Evolutionary conservation across 2,113 vertebrate species (phyloP).

Genomic region (Tamias sibiricus): DNA sequence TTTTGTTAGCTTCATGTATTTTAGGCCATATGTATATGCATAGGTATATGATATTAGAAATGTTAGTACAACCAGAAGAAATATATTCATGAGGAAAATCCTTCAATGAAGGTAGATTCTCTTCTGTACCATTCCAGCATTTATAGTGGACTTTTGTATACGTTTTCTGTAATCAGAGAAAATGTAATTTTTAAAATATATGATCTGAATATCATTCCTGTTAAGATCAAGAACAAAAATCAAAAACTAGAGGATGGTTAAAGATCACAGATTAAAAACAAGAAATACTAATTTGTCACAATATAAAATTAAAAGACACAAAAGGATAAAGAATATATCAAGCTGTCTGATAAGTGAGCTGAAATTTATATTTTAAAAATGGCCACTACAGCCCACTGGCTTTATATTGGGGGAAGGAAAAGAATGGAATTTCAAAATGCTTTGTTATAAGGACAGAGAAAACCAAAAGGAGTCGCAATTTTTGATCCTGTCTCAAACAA

Average conservation of each 20-base stretch:
- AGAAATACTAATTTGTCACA: not conserved
- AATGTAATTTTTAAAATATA: not conserved
- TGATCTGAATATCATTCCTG: not conserved
- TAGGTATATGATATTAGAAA: slow-evolving; percentile 3
- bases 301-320: not conserved
- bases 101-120: not conserved
- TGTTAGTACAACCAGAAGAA: not conserved
- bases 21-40: not conserved
- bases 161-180: not conserved
- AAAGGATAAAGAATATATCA: not conserved
- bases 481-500: not conserved
- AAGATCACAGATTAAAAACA: not conserved
- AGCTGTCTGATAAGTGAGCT: not conserved
- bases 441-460: not conserved
- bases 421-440: not conserved
- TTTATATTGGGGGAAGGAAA: not conserved
- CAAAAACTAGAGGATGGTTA: not conserved
- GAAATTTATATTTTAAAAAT: not conserved
- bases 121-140: not conserved
- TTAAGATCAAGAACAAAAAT: slow-evolving; percentile 22
- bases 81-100: not conserved
- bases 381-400: not conserved
- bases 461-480: not conserved
- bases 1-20: not conserved
- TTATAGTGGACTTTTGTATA: not conserved